A percentile compares a stretch with the other conserved stretches of the same genome.
Conservation (phyloP, 2,888 invertebrate species). For the Agonopterix heracliana region DNA sequence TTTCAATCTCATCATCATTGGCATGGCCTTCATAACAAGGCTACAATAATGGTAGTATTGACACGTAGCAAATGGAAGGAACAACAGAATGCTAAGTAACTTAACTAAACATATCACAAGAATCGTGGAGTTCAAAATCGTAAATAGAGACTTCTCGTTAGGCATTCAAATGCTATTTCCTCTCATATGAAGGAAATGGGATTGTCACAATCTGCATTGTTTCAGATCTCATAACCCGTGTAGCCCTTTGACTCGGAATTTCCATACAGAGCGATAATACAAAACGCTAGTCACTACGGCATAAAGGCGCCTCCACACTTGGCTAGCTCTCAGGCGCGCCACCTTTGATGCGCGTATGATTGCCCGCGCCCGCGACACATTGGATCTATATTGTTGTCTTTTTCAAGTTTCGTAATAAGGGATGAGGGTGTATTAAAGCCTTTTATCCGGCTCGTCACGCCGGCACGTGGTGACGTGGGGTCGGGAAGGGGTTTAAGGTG, state of each 20-base stretch:
- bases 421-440: constrained; percentile 77
- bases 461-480: constrained; percentile 53
- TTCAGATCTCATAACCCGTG: constrained; percentile 71
- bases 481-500: constrained; percentile 75
- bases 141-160: constrained; percentile 60
- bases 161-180: constrained; percentile 68
- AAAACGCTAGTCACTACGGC: constrained; percentile 59
- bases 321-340: constrained; percentile 59
- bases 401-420: constrained; percentile 77
- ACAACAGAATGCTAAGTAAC: no score
- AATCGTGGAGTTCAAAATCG: constrained; percentile 4
- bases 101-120: no score
- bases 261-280: constrained; percentile 53
- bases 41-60: no score
- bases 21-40: no score
- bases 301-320: constrained; percentile 69
- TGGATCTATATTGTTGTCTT: constrained; percentile 76
- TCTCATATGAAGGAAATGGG: constrained; percentile 65
- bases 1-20: no score
- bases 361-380: constrained; percentile 75
- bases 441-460: constrained; percentile 77
- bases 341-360: constrained; percentile 76
- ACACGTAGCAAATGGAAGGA: no score
- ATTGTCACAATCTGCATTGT: constrained; percentile 72
- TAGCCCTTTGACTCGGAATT: constrained; percentile 67